These are phyloP conservation scores for Chloromyia formosa DNA, from an alignment of 2,888 invertebrate genomes.

Conservation along the genomic window DNA sequence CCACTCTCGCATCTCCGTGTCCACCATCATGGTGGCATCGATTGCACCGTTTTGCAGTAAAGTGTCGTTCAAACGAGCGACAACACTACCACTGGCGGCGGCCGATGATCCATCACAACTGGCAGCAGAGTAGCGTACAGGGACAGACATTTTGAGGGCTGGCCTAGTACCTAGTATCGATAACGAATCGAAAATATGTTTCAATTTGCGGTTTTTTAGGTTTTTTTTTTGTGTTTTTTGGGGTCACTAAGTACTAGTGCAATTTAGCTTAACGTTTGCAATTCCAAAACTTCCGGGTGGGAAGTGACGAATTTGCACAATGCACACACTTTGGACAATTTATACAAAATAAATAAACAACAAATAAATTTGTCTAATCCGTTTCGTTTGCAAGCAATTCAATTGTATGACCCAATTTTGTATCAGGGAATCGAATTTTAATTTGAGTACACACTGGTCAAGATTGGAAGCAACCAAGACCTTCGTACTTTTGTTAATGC, in stretches of 20 bases:
- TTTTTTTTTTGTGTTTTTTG: not conserved
- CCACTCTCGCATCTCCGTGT: conserved; percentile 62
- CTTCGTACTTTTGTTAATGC: conserved; percentile 42
- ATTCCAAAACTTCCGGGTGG: conserved; percentile 40
- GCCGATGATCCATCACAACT: conserved; percentile 57
- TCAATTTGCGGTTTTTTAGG: conserved; percentile 4
- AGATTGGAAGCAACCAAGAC: conserved; percentile 29
- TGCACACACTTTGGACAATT: not conserved
- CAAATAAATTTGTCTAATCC: no score
- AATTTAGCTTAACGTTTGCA: conserved; percentile 39
- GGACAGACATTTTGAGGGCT: conserved; percentile 66
- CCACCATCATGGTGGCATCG: conserved; percentile 24
- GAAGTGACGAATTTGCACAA: conserved; percentile 17
- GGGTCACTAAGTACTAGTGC: conserved; percentile 13
- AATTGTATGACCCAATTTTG: conserved; percentile 2
- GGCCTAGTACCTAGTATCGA: conserved; percentile 63
- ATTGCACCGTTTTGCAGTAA: conserved; percentile 15
- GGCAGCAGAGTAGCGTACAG: conserved; percentile 65
- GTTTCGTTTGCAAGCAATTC: no score
- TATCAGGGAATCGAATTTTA: not conserved
- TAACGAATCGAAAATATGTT: conserved; percentile 34
- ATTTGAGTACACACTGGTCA: conserved; percentile 46
- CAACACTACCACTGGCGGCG: conserved; percentile 51
- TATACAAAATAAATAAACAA: no score
- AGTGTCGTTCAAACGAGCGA: conserved; percentile 19